Evolutionary conservation across 2,113 vertebrate species (phyloP).

Genomic region (Crocuta crocuta): DNA sequence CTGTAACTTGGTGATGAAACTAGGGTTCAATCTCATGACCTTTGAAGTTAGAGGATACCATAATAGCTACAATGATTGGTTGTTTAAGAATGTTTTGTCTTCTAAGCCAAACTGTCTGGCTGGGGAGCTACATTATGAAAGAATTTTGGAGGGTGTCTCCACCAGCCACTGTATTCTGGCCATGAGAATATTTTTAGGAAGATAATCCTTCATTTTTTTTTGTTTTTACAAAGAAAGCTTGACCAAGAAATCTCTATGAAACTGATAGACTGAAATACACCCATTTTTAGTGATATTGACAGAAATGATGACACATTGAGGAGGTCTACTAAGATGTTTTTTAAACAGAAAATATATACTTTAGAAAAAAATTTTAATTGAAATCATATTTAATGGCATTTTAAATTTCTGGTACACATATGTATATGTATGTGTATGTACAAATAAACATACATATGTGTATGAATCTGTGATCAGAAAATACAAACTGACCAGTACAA

Average conservation of each 20-base stretch:
- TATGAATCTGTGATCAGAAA: rapidly evolving
- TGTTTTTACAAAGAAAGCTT: neutral
- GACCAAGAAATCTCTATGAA: neutral
- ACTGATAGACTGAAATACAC: neutral
- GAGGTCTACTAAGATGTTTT: neutral
- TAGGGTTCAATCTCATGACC: neutral
- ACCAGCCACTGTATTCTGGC: neutral
- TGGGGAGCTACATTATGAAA: neutral
- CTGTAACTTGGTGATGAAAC: neutral
- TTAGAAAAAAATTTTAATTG: neutral
- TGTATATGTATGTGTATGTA: neutral
- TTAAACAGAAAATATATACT: neutral
- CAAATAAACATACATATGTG: neutral
- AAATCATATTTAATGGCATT: neutral
- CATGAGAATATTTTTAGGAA: neutral
- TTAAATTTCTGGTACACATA: neutral
- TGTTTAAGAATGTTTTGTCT: neutral
- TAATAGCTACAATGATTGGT: neutral
- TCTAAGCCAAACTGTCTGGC: neutral
- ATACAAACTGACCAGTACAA: neutral
- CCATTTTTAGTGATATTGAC: neutral
- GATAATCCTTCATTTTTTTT: neutral
- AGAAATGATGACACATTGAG: neutral
- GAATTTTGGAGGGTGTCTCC: neutral
- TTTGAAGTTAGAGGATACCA: neutral